These are phyloP conservation scores for Alauda arvensis DNA, from an alignment of 2,797 vertebrate species.

Conservation along the genomic window DNA sequence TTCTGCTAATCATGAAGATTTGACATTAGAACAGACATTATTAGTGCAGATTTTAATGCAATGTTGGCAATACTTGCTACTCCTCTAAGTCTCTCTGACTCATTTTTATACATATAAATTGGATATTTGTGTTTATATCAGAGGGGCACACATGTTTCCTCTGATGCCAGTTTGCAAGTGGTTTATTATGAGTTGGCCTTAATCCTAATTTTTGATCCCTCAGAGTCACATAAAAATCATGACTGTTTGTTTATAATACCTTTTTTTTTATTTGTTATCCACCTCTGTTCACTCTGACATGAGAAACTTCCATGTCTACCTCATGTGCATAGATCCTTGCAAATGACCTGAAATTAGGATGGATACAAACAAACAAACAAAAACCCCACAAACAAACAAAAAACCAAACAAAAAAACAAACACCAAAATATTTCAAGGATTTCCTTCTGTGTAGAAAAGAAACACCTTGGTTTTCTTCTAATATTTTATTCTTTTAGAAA, in stretches of 20 bases:
- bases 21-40: neutral
- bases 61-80: neutral
- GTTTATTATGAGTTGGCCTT: neutral
- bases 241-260: neutral
- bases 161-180: neutral
- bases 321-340: neutral
- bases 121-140: slow-evolving; percentile 15
- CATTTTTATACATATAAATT: slow-evolving; percentile 1
- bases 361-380: neutral
- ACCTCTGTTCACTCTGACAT: neutral
- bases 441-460: neutral
- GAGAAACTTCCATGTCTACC: neutral
- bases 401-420: too few relatives aligned
- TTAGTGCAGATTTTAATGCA: neutral
- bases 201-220: slow-evolving; percentile 9
- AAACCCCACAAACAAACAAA: neutral
- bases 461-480: neutral
- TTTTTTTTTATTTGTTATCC: neutral
- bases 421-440: neutral
- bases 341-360: neutral
- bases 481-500: neutral
- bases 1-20: neutral
- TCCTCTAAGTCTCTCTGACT: neutral
- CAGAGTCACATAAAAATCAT: neutral
- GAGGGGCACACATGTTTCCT: neutral